These are phyloP conservation scores for Nothocercus nigrocapillus DNA, from an alignment of 2,113 vertebrate species.

Conservation along the genomic window DNA sequence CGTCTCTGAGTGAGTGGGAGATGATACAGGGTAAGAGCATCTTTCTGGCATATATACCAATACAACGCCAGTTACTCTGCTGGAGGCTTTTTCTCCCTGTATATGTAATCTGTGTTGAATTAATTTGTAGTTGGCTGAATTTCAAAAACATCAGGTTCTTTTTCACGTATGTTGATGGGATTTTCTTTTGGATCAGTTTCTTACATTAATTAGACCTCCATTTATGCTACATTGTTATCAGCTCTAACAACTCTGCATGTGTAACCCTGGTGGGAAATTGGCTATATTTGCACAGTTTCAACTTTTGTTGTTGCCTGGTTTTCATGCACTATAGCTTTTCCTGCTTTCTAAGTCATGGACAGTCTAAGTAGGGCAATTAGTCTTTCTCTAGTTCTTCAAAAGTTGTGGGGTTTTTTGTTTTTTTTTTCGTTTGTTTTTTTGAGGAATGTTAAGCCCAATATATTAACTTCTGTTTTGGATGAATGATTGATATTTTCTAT, in stretches of 20 bases:
- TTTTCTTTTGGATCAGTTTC: slow-evolving; percentile 53
- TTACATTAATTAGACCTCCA: slow-evolving; percentile 55
- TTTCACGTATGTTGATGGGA: slow-evolving; percentile 62
- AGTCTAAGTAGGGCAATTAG: background rate
- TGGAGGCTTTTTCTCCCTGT: slow-evolving; percentile 44
- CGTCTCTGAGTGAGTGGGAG: background rate
- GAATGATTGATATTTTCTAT: background rate
- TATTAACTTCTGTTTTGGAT: background rate
- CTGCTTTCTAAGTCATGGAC: background rate
- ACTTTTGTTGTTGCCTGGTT: background rate
- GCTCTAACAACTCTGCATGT: slow-evolving; percentile 15
- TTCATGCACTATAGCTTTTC: background rate
- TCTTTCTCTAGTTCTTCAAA: background rate
- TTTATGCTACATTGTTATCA: slow-evolving; percentile 53
- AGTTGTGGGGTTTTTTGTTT: background rate
- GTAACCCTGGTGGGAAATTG: slow-evolving; percentile 33
- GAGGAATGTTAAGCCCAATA: background rate
- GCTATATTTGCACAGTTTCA: background rate
- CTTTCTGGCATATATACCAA: background rate
- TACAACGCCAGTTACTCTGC: slow-evolving; percentile 38
- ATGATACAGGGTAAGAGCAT: background rate
- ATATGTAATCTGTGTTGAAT: slow-evolving; percentile 55
- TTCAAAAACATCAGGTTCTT: slow-evolving; percentile 53
- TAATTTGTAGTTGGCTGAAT: slow-evolving; percentile 68
- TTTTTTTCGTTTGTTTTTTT: background rate